These are phyloP conservation scores for Eupithecia subumbrata DNA, from an alignment of 2,888 invertebrate genomes.

Conservation along the genomic window DNA sequence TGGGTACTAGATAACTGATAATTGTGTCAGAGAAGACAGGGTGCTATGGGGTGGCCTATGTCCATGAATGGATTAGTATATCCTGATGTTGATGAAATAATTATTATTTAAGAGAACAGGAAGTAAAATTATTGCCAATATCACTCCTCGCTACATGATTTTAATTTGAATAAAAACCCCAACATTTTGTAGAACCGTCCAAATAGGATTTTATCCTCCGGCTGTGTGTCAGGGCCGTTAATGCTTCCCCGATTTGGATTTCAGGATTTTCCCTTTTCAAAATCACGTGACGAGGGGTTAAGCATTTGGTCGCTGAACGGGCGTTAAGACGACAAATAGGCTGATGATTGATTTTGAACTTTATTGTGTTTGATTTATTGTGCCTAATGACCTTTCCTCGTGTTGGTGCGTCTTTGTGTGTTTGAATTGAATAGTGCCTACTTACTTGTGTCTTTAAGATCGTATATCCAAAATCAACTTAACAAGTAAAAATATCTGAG, in stretches of 20 bases:
- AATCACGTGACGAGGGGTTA: slow-evolving; percentile 68
- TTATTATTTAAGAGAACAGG: background rate
- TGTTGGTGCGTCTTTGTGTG: background rate
- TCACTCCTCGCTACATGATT: background rate
- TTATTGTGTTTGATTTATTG: slow-evolving; percentile 55
- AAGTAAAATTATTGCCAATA: background rate
- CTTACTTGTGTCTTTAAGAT: background rate
- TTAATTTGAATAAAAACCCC: background rate
- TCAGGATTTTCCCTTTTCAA: slow-evolving; percentile 73
- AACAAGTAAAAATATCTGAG: too few relatives aligned
- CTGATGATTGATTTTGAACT: slow-evolving; percentile 67
- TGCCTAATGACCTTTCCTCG: slow-evolving; percentile 43
- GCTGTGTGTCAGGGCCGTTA: slow-evolving; percentile 48
- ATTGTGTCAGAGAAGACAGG: too few relatives aligned
- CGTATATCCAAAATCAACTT: background rate
- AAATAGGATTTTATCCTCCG: slow-evolving; percentile 2
- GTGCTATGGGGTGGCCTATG: too few relatives aligned
- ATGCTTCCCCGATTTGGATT: slow-evolving; percentile 35
- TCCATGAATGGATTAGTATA: too few relatives aligned
- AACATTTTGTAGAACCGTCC: background rate
- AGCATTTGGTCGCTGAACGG: slow-evolving; percentile 58
- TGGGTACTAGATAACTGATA: too few relatives aligned
- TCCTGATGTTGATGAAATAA: background rate
- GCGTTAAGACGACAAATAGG: slow-evolving; percentile 50
- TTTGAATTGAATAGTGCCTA: background rate